Percentiles rank a stretch among this genome's conserved stretches.
These are phyloP conservation scores for Callocephalon fimbriatum DNA, from an alignment of 2,113 vertebrate species.

Conservation along the genomic window DNA sequence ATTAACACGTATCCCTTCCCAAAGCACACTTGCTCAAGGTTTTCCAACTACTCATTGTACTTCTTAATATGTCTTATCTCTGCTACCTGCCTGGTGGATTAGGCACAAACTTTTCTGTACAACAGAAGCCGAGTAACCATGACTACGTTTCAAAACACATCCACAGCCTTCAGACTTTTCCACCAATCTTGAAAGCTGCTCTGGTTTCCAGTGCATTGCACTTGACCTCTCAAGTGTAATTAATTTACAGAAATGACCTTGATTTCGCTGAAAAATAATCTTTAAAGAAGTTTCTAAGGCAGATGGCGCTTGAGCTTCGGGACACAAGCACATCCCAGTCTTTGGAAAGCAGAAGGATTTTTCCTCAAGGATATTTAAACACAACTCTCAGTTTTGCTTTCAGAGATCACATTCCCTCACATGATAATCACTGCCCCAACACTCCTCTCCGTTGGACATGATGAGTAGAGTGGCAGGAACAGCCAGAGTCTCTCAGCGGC, in stretches of 20 bases:
- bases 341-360: background rate
- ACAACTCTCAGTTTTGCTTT: background rate
- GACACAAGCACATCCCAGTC: background rate
- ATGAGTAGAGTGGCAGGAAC: background rate
- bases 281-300: background rate
- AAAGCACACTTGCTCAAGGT: background rate
- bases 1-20: background rate
- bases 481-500: background rate
- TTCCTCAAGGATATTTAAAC: background rate
- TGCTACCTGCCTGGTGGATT: background rate
- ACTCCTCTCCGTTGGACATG: background rate
- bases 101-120: background rate
- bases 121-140: conserved; percentile 24
- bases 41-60: background rate
- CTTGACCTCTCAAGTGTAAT: background rate
- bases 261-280: background rate
- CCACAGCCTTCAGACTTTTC: background rate
- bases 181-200: background rate
- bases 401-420: background rate
- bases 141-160: conserved; percentile 16
- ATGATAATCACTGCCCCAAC: background rate
- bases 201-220: background rate
- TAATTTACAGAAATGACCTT: background rate
- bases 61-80: conserved; percentile 29
- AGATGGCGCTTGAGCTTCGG: background rate